Conservation (phyloP, 2,888 invertebrate genomes). For the Brenthis daphne region DNA sequence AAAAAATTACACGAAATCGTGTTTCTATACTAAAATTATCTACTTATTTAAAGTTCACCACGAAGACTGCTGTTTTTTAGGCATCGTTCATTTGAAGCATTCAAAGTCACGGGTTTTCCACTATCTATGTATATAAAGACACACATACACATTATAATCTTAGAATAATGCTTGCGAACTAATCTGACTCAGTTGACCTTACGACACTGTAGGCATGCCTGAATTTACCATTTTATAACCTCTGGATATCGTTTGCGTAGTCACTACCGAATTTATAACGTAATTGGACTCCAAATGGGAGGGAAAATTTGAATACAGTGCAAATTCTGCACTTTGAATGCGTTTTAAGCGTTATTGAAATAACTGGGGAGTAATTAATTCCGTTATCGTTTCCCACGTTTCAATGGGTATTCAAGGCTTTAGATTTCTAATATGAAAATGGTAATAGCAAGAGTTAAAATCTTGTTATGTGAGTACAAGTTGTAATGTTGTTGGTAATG, state of each 20-base stretch:
- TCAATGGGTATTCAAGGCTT: conserved; percentile 35
- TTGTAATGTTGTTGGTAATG: background rate
- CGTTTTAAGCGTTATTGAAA: conserved; percentile 38
- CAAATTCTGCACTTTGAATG: conserved; percentile 27
- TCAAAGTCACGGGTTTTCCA: no score
- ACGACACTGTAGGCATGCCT: conserved; percentile 19
- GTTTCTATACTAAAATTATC: no score
- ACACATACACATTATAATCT: background rate
- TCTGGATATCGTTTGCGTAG: conserved; percentile 21
- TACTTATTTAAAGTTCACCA: background rate
- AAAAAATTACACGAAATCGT: no score
- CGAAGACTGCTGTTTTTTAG: no score
- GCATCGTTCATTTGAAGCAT: no score
- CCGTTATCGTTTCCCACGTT: conserved; percentile 36
- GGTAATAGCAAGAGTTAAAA: conserved; percentile 17
- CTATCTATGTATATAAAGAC: no score
- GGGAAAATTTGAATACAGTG: conserved; percentile 36
- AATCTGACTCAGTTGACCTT: conserved; percentile 31
- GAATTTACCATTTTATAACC: conserved; percentile 33
- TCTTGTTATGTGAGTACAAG: background rate
- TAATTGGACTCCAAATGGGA: conserved; percentile 25
- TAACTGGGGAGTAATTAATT: conserved; percentile 37
- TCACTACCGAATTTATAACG: conserved; percentile 26
- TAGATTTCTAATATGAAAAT: conserved; percentile 37
- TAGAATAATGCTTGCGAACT: conserved; percentile 18